These are phyloP conservation scores for Grapholita molesta DNA, from an alignment of 1,140 invertebrate genomes.

Conservation along the genomic window DNA sequence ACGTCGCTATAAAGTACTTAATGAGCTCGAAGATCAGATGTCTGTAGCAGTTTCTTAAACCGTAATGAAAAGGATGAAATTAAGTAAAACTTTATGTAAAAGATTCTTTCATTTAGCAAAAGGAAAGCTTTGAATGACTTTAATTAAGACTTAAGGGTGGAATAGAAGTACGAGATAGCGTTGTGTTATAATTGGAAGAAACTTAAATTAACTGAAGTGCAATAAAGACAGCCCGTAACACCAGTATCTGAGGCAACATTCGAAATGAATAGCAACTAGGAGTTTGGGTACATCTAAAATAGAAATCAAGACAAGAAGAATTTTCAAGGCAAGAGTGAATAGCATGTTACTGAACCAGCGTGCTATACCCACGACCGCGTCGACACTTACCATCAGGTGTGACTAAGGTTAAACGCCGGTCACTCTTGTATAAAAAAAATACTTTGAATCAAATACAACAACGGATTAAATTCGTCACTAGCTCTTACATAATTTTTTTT, in stretches of 20 bases:
- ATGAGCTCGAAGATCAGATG: neutral
- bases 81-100: constrained; percentile 17
- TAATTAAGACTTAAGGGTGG: constrained; percentile 13
- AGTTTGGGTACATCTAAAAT: neutral
- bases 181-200: constrained; percentile 8
- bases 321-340: no score
- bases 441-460: no score
- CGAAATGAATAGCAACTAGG: neutral
- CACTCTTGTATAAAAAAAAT: no score
- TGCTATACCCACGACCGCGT: no score
- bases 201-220: constrained; percentile 1
- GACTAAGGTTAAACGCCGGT: no score
- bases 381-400: no score
- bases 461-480: neutral
- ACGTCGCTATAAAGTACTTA: neutral
- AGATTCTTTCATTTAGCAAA: constrained; percentile 15
- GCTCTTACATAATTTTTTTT: no score
- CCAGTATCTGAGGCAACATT: neutral
- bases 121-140: constrained; percentile 1
- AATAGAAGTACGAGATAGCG: neutral
- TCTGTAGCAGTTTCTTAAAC: neutral
- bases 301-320: no score
- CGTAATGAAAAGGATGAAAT: constrained; percentile 4
- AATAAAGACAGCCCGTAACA: neutral
- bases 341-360: no score